Evolutionary conservation across 2,113 vertebrate genomes (phyloP), one percentile per base, ranked within the genome.

Genomic region (Riparia riparia): DNA sequence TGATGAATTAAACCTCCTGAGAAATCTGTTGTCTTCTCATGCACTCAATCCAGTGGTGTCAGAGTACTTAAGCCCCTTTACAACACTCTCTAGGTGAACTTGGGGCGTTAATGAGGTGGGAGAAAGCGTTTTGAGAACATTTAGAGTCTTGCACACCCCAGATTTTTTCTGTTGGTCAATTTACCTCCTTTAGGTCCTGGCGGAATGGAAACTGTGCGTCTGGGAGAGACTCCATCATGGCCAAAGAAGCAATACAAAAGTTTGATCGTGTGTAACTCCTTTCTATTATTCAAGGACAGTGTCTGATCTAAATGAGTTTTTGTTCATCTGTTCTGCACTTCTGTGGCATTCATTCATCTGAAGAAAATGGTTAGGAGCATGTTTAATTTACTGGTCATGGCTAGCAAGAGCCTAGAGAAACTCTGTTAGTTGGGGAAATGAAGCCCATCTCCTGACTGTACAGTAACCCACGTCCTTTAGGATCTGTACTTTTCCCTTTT

Each of bases 31-130:
- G 6, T n/a, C 42, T 56, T 73, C 42, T 61, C 6, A 9, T 56
- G 15, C 1, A 1, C 7, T 74, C 18, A 7, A 24, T 24, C 4
- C 39, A 25, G 50, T 10, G 6, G 10, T 29, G 9, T 49, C 34
- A 25, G 24, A 57, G 15, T 41, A 74, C 8, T 65, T 29, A 41
- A 41, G 10, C 15, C n/a, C 17, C 8, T 13, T 74, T 49, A 34
- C 50, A 76, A 56, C 29, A 20, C 19, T n/a, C 21, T 17, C 42
- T 58, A 12, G 7, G 16, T 12, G 4, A 29, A 14, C 42, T 25
- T 42, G 44, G 16, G 4, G 2, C 16, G 7, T 34, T 37, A 50
- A 65, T 4, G 24, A 50, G 16, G 10, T 1, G 0, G 8, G 20
- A 10, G 29, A 72, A 49, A 42, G 6, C 15, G 15, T 54, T 90